Evolutionary conservation across 2,888 invertebrate species (phyloP).

Genomic region (Athetis lepigone): DNA sequence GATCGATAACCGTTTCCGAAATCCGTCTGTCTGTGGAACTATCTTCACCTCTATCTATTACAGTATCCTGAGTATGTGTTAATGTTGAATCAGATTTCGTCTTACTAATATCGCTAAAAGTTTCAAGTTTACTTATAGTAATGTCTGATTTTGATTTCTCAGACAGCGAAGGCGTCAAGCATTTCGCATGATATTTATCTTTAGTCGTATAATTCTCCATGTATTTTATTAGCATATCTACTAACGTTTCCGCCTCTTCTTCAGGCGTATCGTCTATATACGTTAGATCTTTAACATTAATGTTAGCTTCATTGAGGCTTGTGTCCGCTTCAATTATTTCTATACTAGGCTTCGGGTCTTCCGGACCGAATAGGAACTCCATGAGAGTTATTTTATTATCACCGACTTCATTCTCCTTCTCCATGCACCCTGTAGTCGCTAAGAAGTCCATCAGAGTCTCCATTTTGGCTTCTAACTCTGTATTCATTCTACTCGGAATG

Average conservation of each 20-base stretch:
- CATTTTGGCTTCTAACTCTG: conserved; percentile 87
- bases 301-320: conserved; percentile 80
- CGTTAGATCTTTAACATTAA: conserved; percentile 82
- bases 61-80: conserved; percentile 86
- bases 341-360: conserved; percentile 79
- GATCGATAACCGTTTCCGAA: conserved; percentile 84
- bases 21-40: conserved; percentile 76
- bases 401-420: conserved; percentile 74
- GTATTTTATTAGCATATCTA: conserved; percentile 86
- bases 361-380: conserved; percentile 87
- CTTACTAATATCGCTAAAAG: conserved; percentile 85
- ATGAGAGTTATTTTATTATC: conserved; percentile 87
- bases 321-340: conserved; percentile 76
- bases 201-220: conserved; percentile 84
- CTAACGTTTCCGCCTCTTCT: conserved; percentile 83
- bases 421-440: conserved; percentile 85
- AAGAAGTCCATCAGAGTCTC: conserved; percentile 87
- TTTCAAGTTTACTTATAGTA: conserved; percentile 85
- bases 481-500: conserved; percentile 79
- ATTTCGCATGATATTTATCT: conserved; percentile 77
- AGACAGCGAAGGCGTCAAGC: conserved; percentile 82
- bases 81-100: conserved; percentile 87
- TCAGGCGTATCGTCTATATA: conserved; percentile 88
- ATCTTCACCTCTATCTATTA: conserved; percentile 79
- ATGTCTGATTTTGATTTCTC: conserved; percentile 87